These are phyloP conservation scores for Antigone vipio DNA, from an alignment of 2,113 vertebrate species.

Conservation along the genomic window DNA sequence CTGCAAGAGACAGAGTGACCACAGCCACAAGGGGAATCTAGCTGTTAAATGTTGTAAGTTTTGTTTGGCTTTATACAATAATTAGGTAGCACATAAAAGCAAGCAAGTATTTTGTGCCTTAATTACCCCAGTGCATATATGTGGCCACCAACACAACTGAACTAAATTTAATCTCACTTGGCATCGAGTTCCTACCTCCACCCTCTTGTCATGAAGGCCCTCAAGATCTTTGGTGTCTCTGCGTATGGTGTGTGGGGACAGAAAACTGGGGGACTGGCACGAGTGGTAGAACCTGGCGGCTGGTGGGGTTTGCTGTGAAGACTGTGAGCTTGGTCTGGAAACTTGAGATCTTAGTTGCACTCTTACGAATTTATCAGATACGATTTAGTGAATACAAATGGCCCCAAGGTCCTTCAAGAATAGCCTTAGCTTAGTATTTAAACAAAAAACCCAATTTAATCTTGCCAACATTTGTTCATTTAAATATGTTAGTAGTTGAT, in stretches of 20 bases:
- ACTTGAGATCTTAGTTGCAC: not conserved
- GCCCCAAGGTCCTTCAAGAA: not conserved
- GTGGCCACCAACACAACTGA: not conserved
- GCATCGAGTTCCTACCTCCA: rapidly evolving
- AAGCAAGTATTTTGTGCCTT: not conserved
- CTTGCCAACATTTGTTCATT: not conserved
- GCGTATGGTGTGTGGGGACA: not conserved
- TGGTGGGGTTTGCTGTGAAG: not conserved
- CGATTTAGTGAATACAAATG: not conserved
- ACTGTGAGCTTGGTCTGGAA: not conserved
- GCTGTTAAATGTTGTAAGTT: not conserved
- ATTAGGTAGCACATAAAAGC: not conserved
- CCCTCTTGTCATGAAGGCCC: rapidly evolving
- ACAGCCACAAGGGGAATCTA: not conserved
- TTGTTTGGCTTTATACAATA: not conserved
- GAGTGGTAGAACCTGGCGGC: not conserved
- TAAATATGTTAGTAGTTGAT: not conserved
- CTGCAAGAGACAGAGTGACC: not conserved
- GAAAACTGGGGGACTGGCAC: not conserved
- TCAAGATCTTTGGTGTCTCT: not conserved
- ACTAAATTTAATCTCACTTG: not conserved
- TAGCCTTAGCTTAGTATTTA: not conserved
- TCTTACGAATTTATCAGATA: not conserved
- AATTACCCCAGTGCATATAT: not conserved
- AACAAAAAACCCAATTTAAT: not conserved